Conservation (phyloP, 2,888 invertebrate species). For the Rugalucina vietnamica region DNA sequence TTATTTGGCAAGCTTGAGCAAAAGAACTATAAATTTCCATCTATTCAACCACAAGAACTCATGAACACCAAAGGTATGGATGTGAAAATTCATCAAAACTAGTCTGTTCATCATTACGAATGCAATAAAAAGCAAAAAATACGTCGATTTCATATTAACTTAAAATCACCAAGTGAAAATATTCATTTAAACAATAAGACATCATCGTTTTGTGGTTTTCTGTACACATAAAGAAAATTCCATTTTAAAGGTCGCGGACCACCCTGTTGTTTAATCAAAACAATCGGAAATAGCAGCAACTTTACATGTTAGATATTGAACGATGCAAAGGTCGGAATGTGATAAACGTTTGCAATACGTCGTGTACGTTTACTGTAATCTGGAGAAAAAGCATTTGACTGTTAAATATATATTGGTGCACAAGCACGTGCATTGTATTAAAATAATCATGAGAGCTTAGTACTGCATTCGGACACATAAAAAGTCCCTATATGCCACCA, state of each 20-base stretch:
- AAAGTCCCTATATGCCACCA: no score
- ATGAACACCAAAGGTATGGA: background rate
- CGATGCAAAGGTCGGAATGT: no score
- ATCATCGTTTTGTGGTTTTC: background rate
- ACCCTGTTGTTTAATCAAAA: no score
- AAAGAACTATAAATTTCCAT: background rate
- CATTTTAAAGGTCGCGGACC: background rate
- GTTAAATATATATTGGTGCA: no score
- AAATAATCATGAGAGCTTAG: no score
- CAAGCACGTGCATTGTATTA: no score
- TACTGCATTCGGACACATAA: no score
- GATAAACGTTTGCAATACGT: no score
- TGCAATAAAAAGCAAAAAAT: background rate
- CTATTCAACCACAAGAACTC: background rate
- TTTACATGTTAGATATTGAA: no score
- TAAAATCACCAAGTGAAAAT: background rate
- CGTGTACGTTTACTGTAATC: no score
- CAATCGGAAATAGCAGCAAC: no score
- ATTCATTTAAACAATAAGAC: background rate
- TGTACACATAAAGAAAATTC: background rate
- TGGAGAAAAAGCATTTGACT: no score
- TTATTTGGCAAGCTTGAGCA: background rate
- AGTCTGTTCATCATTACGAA: background rate
- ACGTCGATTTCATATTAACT: background rate
- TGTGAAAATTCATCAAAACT: background rate